These are phyloP conservation scores for Dreissena polymorpha DNA, from an alignment of 1,140 invertebrate genomes.

Conservation along the genomic window DNA sequence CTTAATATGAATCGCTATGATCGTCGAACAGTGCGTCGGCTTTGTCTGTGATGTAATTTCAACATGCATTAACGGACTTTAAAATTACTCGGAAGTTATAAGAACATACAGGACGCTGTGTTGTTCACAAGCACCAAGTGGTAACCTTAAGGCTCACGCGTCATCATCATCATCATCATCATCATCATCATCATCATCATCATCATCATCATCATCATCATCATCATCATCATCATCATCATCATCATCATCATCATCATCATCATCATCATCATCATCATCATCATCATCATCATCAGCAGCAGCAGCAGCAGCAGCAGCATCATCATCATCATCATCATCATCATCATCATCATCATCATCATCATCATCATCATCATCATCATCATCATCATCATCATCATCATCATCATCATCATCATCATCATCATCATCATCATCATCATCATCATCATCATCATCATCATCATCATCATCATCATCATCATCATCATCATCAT, in stretches of 20 bases:
- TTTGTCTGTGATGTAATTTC: not conserved
- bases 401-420: not conserved
- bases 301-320: no score
- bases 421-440: not conserved
- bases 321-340: not conserved
- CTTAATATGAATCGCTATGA: no score
- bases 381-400: constrained; percentile 8
- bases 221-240: not conserved
- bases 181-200: not conserved
- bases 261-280: not conserved
- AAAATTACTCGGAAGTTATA: not conserved
- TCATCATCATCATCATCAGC: no score
- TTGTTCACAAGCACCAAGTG: no score
- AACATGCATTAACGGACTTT: not conserved
- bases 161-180: constrained; percentile 6
- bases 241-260: constrained; percentile 1
- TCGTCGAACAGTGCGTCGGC: no score
- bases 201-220: constrained; percentile 1
- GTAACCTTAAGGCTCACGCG: no score
- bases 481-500: constrained; percentile 8
- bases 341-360: not conserved
- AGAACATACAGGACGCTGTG: not conserved
- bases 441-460: constrained; percentile 1
- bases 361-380: constrained; percentile 8
- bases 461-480: no score